Conservation (phyloP, 2,888 invertebrate species). For the Seladonia tumulorum region DNA sequence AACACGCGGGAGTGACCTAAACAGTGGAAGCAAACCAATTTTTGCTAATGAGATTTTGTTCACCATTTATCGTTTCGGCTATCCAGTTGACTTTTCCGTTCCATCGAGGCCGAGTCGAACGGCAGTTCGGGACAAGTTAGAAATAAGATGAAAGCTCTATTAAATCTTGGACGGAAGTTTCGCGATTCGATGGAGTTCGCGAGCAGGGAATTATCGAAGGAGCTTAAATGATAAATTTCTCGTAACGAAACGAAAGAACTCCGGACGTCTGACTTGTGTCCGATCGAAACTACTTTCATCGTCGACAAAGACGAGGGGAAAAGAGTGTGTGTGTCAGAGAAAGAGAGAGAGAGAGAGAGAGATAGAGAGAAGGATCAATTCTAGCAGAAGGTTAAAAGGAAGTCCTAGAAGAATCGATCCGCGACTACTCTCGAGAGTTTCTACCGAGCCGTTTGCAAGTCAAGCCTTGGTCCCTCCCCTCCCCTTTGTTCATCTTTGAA, state of each 20-base stretch:
- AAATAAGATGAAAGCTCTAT: slow-evolving; percentile 17
- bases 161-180: background rate
- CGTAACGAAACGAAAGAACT: slow-evolving; percentile 23
- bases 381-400: background rate
- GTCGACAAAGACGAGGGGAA: background rate
- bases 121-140: slow-evolving; percentile 7
- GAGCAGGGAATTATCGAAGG: slow-evolving; percentile 5
- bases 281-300: slow-evolving; percentile 1
- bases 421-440: background rate
- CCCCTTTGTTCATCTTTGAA: background rate
- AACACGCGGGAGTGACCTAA: background rate
- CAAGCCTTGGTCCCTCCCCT: background rate
- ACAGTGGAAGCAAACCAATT: background rate
- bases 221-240: slow-evolving; percentile 1
- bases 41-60: background rate
- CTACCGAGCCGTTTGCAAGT: background rate
- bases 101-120: background rate
- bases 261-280: background rate
- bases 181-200: background rate
- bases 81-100: background rate
- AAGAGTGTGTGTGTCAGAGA: background rate
- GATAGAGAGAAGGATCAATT: background rate
- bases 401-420: slow-evolving; percentile 1
- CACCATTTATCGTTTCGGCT: background rate
- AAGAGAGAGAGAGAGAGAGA: background rate